Conservation (phyloP, 2,888 invertebrate genomes). For the Axea sp. region DNA sequence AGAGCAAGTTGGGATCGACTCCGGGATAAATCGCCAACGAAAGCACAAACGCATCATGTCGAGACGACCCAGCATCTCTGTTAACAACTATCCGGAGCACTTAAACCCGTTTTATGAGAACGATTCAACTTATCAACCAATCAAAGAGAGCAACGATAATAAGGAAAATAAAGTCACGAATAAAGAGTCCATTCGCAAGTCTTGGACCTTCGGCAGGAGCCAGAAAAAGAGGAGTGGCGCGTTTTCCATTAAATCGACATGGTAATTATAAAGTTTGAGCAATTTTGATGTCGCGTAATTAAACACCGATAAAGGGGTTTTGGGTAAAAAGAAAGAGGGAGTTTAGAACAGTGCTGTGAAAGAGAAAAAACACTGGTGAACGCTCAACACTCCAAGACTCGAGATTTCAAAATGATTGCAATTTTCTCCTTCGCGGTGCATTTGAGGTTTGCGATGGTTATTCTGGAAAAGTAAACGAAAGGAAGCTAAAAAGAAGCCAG, state of each 20-base stretch:
- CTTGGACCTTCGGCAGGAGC: conserved; percentile 78
- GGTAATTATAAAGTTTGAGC: conserved; percentile 65
- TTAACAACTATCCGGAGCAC: conserved; percentile 88
- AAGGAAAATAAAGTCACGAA: conserved; percentile 64
- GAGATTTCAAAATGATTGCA: too few species aligned
- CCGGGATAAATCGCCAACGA: conserved; percentile 42
- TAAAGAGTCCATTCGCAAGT: conserved; percentile 73
- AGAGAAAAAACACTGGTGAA: too few species aligned
- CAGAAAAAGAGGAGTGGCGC: conserved; percentile 82
- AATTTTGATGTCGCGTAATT: too few species aligned
- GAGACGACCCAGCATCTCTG: conserved; percentile 81
- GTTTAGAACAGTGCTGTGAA: too few species aligned
- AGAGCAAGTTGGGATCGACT: too few species aligned
- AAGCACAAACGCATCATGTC: conserved; percentile 70
- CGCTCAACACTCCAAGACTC: too few species aligned
- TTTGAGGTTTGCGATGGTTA: too few species aligned
- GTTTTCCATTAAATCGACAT: conserved; percentile 79
- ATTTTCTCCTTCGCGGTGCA: too few species aligned
- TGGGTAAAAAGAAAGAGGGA: too few species aligned
- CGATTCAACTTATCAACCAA: conserved; percentile 55
- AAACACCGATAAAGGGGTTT: too few species aligned
- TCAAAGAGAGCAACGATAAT: conserved; percentile 54
- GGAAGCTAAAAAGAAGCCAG: too few species aligned
- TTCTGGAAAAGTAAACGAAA: too few species aligned
- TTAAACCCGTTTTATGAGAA: conserved; percentile 88